Base-by-base conservation (phyloP, 2,797 vertebrate genomes). In the Orientallactaga sibirica region DNA sequence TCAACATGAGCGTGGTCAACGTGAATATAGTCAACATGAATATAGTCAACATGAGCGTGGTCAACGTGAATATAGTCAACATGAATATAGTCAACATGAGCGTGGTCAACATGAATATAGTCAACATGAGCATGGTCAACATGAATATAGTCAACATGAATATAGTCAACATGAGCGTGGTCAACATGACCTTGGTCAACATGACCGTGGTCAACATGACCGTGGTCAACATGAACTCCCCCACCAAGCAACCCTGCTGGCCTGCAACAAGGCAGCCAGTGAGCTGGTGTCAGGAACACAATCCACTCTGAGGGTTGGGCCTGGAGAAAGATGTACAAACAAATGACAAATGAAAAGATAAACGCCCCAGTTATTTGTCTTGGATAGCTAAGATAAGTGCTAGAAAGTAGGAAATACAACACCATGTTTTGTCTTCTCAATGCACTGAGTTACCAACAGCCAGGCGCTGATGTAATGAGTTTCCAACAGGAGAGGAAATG, bases 401-500 rank as follows among this genome's bases (percentile, higher is more conserved):
- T 80, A 29, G 90, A 68, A 76, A 55, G 33, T 2, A 41, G 68
- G 55, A 55, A 55, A 55, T 15, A 55, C 55, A 55, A 5, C 48
- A 5, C 10, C 55, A 66, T n/a, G 18, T 66, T 18, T 84, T 52
- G 7, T 64, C 29, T 33, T 43, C 15, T 41, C 43, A 18, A 33
- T 76, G 25, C 91, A 66, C 67, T 89, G 33, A 79, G 81, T 76
- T 79, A 55, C 58, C 20, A 67, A 27, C 20, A 71, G n/a, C 82
- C n/a, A 71, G 71, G 29, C 74, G 67, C 62, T 82, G 71, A 88
- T 67, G 61, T 76, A 61, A 61, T 29, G 52, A 55, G 83, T 80
- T 89, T 93, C 89, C 68, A n/a, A 48, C 43, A 76, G 79, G 55
- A 83, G 93, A 74, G 25, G 68, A 87, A 93, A 52, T 52, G 20